Base-by-base conservation (phyloP, 2,113 vertebrate genomes). In the Rhinichthys klamathensis region DNA sequence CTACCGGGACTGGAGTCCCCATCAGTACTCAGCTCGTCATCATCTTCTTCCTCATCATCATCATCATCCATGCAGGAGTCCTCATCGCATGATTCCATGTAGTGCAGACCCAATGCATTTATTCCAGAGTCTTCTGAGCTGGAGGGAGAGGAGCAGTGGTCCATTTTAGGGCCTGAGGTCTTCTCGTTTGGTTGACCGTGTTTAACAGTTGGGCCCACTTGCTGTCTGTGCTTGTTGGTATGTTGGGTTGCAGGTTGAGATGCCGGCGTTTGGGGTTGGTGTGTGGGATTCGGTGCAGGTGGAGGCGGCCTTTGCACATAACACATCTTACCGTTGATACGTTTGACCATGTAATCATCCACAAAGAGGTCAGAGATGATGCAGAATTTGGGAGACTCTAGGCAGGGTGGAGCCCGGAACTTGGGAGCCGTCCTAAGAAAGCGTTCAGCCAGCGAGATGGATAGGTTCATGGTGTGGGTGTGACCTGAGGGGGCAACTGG, bases 281-380 rank as follows among this genome's bases (percentile, higher is more conserved):
- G 86, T 15, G 70, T 86, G 1, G 86, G 49, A 56, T 81, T 49
- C n/a, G 87, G 78, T 30, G 85, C 93, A 83, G 94, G 94, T 11
- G 84, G 46, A 8, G 87, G 93, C 86, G 95, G 95, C 88, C 95
- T 92, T 93, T 97, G 96, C 44, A 97, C 96, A 0, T 97, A 97
- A 89, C 96, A 97, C 96, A 97, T 97, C 94, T 97, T 97, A 63
- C 96, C 96, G 0, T 97, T 97, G 88, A 97, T 96, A 89, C 96
- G 96, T 63, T 96, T 97, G 21, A 97, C 96, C 11, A 96, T 95
- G 85, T 97, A 97, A 91, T 95, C 96, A 92, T 97, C 96, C 10
- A 96, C 93, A 90, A 97, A 97, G 83, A 97, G 95, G 90, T 96
- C 96, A 0, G 96, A 95, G 27, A 97, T 97, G 7, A 94, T 93